Evolutionary conservation across 2,888 invertebrate genomes (phyloP).

Genomic region (Dioctria rufipes): DNA sequence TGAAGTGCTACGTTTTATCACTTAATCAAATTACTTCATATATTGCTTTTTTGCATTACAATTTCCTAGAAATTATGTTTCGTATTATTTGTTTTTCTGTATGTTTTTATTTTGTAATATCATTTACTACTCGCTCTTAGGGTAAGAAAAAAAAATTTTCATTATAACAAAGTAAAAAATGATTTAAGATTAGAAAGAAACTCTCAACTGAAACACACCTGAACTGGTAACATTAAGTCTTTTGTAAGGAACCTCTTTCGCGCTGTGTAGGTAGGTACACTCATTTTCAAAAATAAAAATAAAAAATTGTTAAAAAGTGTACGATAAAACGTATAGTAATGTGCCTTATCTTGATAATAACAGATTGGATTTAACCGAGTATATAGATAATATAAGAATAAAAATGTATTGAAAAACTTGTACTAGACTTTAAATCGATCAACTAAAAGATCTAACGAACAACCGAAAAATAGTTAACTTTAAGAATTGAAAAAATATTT

Average conservation of each 20-base stretch:
- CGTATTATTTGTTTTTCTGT: not conserved
- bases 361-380: not conserved
- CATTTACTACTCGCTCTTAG: not conserved
- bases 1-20: conserved; percentile 10
- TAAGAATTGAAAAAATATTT: conserved; percentile 27
- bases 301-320: conserved; percentile 3
- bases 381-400: not conserved
- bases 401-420: conserved; percentile 32
- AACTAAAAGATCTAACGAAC: conserved; percentile 47
- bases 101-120: not conserved
- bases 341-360: not conserved
- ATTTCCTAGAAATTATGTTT: not conserved
- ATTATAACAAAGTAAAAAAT: not conserved
- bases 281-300: not conserved
- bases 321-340: not conserved
- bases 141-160: not conserved
- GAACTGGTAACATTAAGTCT: conserved; percentile 21
- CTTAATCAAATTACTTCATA: not conserved
- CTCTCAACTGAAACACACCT: conserved; percentile 18
- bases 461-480: conserved; percentile 50
- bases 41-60: conserved; percentile 10
- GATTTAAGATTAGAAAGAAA: not conserved
- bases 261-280: not conserved
- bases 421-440: conserved; percentile 40
- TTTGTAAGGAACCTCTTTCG: conserved; percentile 17